Conservation (phyloP, 1,140 invertebrate genomes). For the Delia radicum region DNA sequence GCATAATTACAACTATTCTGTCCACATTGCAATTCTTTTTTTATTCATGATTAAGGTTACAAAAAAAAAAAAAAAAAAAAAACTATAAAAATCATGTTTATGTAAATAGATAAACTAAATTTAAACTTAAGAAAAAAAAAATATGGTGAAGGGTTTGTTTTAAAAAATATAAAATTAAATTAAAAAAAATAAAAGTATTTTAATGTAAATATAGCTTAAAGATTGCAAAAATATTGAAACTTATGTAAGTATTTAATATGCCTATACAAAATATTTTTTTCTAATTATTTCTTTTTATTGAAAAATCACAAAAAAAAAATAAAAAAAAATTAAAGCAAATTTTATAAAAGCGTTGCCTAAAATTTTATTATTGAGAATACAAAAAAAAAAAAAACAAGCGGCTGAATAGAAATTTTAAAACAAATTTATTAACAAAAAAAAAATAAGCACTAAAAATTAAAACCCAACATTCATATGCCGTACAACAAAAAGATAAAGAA, state of each 20-base stretch:
- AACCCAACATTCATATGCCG: neutral
- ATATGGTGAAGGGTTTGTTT: slow-evolving; percentile 25
- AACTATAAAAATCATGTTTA: slow-evolving; percentile 11
- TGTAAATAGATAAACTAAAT: slow-evolving; percentile 6
- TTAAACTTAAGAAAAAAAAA: slow-evolving; percentile 26
- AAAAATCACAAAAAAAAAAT: slow-evolving; percentile 9
- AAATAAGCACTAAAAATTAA: neutral
- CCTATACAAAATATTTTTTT: slow-evolving; percentile 10
- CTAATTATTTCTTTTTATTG: neutral
- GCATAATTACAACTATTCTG: slow-evolving; percentile 26
- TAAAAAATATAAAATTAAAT: slow-evolving; percentile 6
- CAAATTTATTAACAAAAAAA: neutral
- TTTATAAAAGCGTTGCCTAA: slow-evolving; percentile 1
- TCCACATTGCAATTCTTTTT: slow-evolving; percentile 30
- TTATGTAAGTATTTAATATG: neutral
- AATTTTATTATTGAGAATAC: neutral
- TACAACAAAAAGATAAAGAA: neutral
- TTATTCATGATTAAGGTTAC: slow-evolving; percentile 26
- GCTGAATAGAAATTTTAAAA: neutral
- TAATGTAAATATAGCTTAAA: slow-evolving; percentile 28
- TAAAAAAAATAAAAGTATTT: neutral
- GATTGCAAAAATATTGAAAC: slow-evolving; percentile 18
- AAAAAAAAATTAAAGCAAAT: slow-evolving; percentile 25
- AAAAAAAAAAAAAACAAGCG: neutral
- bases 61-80: slow-evolving; percentile 11